These are phyloP conservation scores for Caenorhabditis zanzibari DNA, from an alignment of 2,888 invertebrate species.

Conservation along the genomic window DNA sequence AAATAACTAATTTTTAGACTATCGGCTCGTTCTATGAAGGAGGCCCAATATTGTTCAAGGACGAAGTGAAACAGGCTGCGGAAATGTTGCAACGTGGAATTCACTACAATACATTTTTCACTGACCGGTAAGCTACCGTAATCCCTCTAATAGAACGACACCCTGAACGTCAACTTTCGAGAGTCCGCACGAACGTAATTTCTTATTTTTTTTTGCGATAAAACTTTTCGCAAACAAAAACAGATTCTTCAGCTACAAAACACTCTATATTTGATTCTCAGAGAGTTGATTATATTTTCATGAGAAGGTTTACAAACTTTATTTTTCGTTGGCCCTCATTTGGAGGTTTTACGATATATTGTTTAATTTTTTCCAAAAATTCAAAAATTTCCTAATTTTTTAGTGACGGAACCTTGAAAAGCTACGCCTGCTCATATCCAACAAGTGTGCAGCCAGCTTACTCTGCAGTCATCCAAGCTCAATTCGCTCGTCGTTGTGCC, in stretches of 20 bases:
- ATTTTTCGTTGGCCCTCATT: no score
- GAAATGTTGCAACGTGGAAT: slow-evolving; percentile 69
- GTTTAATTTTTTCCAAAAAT: no score
- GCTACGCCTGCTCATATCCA: slow-evolving; percentile 77
- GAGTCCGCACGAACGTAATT: no score
- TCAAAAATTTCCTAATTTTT: no score
- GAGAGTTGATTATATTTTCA: no score
- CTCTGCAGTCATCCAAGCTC: slow-evolving; percentile 79
- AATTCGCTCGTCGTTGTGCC: slow-evolving; percentile 80
- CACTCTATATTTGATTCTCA: no score
- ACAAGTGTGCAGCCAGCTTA: slow-evolving; percentile 80
- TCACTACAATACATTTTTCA: slow-evolving; percentile 79
- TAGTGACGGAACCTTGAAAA: slow-evolving; percentile 75
- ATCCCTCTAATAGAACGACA: no score
- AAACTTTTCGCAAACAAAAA: no score
- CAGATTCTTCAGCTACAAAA: no score
- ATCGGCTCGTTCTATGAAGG: slow-evolving; percentile 74
- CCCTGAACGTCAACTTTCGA: no score
- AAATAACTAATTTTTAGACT: slow-evolving; percentile 62
- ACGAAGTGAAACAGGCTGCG: slow-evolving; percentile 71
- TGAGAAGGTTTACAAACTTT: no score
- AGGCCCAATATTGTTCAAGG: slow-evolving; percentile 68
- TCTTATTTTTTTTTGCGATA: not conserved
- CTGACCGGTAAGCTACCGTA: slow-evolving; percentile 74
- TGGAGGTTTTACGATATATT: not conserved